Evolutionary conservation across 2,888 invertebrate species (phyloP).

Genomic region (Cerastis leucographa): DNA sequence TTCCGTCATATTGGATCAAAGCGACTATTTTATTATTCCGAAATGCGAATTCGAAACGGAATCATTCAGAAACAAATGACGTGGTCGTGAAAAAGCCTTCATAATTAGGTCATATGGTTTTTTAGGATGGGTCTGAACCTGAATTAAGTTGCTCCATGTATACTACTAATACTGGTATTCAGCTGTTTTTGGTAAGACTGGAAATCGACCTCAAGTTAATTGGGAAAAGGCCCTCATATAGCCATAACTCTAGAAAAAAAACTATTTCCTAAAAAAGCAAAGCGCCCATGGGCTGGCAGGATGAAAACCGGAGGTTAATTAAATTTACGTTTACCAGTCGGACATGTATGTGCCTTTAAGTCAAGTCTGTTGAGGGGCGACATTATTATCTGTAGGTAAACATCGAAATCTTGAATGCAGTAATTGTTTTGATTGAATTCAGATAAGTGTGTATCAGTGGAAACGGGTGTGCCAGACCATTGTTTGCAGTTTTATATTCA

Average conservation of each 20-base stretch:
- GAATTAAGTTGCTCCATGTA: neutral
- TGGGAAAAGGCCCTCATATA: neutral
- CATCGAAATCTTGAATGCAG: conserved; percentile 45
- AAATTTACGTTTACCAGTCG: neutral
- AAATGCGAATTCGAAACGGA: neutral
- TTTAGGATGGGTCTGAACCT: neutral
- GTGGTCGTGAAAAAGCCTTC: neutral
- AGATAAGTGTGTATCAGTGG: conserved; percentile 47
- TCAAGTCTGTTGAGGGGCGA: conserved; percentile 16
- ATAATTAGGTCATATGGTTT: neutral
- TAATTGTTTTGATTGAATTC: conserved; percentile 50
- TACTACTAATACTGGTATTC: too few species aligned
- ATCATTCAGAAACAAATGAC: neutral
- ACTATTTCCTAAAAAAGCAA: neutral
- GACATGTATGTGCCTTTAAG: conserved; percentile 2
- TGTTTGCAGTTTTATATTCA: conserved; percentile 38
- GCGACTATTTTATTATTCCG: neutral
- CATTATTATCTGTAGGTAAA: conserved; percentile 39
- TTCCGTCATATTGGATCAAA: conserved; percentile 7
- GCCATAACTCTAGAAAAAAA: neutral
- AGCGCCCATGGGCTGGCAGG: neutral
- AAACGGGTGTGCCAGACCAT: conserved; percentile 39
- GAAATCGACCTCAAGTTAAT: neutral
- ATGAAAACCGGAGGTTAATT: neutral
- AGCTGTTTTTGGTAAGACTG: too few species aligned